These are phyloP conservation scores for Artemia franciscana DNA, from an alignment of 1,140 invertebrate genomes.

Conservation along the genomic window DNA sequence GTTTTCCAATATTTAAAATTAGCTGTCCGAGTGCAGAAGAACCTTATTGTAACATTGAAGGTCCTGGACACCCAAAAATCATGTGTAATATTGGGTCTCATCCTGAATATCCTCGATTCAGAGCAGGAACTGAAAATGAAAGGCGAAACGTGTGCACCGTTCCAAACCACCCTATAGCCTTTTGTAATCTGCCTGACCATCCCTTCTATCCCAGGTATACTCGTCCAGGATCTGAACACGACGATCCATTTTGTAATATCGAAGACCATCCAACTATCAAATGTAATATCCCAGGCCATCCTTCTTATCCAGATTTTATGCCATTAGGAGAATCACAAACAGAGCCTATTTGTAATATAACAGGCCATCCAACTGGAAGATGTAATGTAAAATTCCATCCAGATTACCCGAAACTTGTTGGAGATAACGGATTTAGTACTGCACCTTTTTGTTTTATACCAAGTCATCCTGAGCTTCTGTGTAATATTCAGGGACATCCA, in stretches of 20 bases:
- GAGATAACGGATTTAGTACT: background rate
- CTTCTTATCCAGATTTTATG: conserved; percentile 6
- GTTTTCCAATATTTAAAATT: conserved; percentile 4
- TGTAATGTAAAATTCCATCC: conserved; percentile 8
- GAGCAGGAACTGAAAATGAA: background rate
- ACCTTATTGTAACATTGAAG: background rate
- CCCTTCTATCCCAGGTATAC: conserved; percentile 5
- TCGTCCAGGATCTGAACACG: background rate
- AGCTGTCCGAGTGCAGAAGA: background rate
- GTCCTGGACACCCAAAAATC: conserved; percentile 3
- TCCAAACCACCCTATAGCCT: background rate
- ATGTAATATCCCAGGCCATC: conserved; percentile 9
- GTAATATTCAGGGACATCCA: conserved; percentile 6
- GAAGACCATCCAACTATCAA: conserved; percentile 2
- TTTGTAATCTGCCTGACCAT: conserved; percentile 9
- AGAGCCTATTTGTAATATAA: conserved; percentile 5
- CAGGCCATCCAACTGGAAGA: conserved; percentile 2
- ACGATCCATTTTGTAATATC: conserved; percentile 6
- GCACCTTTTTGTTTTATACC: conserved; percentile 8
- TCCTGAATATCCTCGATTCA: conserved; percentile 1
- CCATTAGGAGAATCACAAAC: conserved; percentile 3
- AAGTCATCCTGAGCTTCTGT: conserved; percentile 5
- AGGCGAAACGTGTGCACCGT: background rate
- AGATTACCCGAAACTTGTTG: conserved; percentile 5
- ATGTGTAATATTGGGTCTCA: conserved; percentile 7